Base-by-base conservation (phyloP, 2,888 invertebrate genomes). In the Reticulitermes lucifugus region DNA sequence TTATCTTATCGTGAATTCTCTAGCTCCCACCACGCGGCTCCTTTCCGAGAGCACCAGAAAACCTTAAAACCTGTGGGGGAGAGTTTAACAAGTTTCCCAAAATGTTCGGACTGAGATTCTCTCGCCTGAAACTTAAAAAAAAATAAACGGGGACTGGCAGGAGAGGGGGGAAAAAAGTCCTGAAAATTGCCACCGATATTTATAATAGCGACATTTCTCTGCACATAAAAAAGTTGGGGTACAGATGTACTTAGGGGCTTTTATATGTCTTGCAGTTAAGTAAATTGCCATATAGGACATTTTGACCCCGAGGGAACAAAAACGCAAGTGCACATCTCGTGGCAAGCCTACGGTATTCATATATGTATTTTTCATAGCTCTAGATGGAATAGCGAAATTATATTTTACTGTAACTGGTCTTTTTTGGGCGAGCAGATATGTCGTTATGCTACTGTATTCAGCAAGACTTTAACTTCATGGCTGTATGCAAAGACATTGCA, bases 1-100 rank as follows among this genome's bases (percentile, higher is more conserved):
- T 60, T 80, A 80, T 80, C 80, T 80, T 80, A 80, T 80, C 80
- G 55, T 41, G 60, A 41, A 60, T 41, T 80, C 80, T 80, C 59
- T 60, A 60, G 60, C 80, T 21, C 55, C 79, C 10, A 9, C 25
- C 14, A 46, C 2, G 25, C 29, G 12, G 9, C 70, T 18, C 18
- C 4, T 55, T 55, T 55, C 55, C 14, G 14, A 55, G 25, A 65
- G 25, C 12, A 65, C 2, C 65, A 25, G 65, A 3, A 25, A 25
- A 6, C 41, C 41, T 73, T 9, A 41, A 73, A 73, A 35, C 41
- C 41, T 29, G 41, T 3, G 7, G 21, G 25, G 35, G 41, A 35
- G 35, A 73, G 41, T 65, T 73, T 73, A 35, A 41, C 73, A 73
- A 73, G 73, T 73, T 73, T 70, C 73, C 21, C 29, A 35, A 73